Base-by-base conservation (phyloP, 2,797 vertebrate genomes). In the Sebastes reedi region DNA sequence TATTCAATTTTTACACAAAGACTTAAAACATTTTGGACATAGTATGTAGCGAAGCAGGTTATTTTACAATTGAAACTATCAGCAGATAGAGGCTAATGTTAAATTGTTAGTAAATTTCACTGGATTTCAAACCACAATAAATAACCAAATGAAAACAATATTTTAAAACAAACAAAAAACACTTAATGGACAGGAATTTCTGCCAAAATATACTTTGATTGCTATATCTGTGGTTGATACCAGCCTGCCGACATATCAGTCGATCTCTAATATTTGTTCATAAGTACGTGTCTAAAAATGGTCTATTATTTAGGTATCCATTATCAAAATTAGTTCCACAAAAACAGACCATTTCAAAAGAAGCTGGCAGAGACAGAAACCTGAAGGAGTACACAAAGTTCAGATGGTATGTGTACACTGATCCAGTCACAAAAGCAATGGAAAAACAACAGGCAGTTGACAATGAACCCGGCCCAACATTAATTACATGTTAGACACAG, bases 391-490 rank as follows among this genome's bases (percentile, higher is more conserved):
- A 80, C 69, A 72, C 77, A 74, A 58, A 78, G 77, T 81, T 87
- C 72, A 25, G 60, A 66, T 66, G 67, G 68, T 52, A 67, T 20
- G 27, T 72, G 24, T 56, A 50, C 77, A 80, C 82, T 85, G 83
- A 94, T 90, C 92, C 92, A 94, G 92, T 92, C 91, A 83, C 84
- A 82, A 64, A 78, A 80, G 58, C 90, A 89, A 87, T 91, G 89
- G 86, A 87, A 92, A 90, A 92, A 85, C 73, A 91, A 80, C 85
- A 87, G 86, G 81, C 87, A 78, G 56, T 56, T 62, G 82, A 89
- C 80, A 79, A 70, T 89, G 85, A 91, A 82, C 75, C 79, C 67
- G 66, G 91, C 88, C 90, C 85, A 87, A 91, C 87, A 92, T 87
- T 85, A 87, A 87, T 73, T 69, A 87, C 67, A 89, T 84, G 83